Conservation (phyloP, 1,140 invertebrate species). For the Archivesica marissinica region DNA sequence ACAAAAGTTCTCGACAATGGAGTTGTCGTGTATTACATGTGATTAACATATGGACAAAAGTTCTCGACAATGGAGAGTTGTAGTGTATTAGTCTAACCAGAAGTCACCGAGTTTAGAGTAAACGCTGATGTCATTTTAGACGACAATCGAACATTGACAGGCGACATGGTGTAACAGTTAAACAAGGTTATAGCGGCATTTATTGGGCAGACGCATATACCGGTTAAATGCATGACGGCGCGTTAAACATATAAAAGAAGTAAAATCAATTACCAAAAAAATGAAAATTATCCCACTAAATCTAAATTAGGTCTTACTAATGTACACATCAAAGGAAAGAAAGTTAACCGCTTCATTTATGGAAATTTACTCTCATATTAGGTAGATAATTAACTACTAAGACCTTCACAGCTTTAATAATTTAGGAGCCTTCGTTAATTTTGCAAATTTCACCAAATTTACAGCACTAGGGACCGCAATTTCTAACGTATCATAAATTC, state of each 20-base stretch:
- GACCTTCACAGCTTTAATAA: slow-evolving; percentile 11
- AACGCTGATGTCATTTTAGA: too few species aligned
- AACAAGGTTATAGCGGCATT: slow-evolving; percentile 25
- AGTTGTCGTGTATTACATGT: too few species aligned
- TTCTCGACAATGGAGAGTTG: too few species aligned
- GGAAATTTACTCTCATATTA: slow-evolving; percentile 18
- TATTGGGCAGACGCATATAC: slow-evolving; percentile 6
- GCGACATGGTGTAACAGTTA: not conserved
- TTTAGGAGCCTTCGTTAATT: slow-evolving; percentile 3
- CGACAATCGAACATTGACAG: too few species aligned
- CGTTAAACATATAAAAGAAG: slow-evolving; percentile 18
- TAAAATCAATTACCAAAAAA: slow-evolving; percentile 37
- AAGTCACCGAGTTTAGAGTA: too few species aligned
- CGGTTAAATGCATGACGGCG: slow-evolving; percentile 23
- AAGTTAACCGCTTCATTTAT: slow-evolving; percentile 16
- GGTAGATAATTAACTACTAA: not conserved
- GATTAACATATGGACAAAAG: too few species aligned
- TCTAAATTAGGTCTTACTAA: slow-evolving; percentile 36
- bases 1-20: too few species aligned
- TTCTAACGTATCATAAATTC: not conserved
- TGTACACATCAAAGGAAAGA: slow-evolving; percentile 32
- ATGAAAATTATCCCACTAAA: slow-evolving; percentile 31
- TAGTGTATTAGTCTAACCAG: too few species aligned
- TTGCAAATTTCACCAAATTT: not conserved
- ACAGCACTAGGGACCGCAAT: not conserved